phyloP scores from a whole-genome alignment of 2,113 vertebrate genomes.

The Turnix velox region DNA sequence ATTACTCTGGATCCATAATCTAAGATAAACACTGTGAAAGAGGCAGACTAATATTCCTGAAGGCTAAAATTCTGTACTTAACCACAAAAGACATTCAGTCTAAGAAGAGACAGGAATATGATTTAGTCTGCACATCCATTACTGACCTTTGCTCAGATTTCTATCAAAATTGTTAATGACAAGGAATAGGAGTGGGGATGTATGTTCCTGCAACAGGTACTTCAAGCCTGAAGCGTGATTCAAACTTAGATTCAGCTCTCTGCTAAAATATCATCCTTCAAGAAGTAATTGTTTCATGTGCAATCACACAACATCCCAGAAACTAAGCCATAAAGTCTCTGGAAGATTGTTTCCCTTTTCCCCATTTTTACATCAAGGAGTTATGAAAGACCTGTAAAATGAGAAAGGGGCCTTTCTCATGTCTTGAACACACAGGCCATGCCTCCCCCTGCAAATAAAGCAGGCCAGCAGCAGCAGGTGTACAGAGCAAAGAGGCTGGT shows the following conservation, averaged over 20 bases:
- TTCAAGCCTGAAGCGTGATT: neutral
- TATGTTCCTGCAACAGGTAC: neutral
- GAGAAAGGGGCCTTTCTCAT: neutral
- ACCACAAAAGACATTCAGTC: neutral
- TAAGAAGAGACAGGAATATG: neutral
- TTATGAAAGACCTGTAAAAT: neutral
- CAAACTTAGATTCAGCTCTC: neutral
- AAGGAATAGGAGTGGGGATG: neutral
- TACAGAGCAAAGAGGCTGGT: neutral
- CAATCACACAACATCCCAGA: neutral
- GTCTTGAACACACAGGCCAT: neutral
- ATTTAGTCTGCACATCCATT: constrained; percentile 1
- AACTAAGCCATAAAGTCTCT: neutral
- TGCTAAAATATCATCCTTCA: neutral
- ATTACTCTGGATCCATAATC: neutral
- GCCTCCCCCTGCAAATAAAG: neutral
- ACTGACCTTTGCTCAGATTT: neutral
- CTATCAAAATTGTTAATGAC: neutral
- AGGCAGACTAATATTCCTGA: neutral
- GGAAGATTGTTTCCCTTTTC: neutral
- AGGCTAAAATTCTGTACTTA: neutral
- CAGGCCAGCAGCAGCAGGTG: neutral
- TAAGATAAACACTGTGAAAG: neutral
- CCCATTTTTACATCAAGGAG: neutral
- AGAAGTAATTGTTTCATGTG: neutral